Conservation (phyloP, 2,113 vertebrate species). For the Uria aalge region DNA sequence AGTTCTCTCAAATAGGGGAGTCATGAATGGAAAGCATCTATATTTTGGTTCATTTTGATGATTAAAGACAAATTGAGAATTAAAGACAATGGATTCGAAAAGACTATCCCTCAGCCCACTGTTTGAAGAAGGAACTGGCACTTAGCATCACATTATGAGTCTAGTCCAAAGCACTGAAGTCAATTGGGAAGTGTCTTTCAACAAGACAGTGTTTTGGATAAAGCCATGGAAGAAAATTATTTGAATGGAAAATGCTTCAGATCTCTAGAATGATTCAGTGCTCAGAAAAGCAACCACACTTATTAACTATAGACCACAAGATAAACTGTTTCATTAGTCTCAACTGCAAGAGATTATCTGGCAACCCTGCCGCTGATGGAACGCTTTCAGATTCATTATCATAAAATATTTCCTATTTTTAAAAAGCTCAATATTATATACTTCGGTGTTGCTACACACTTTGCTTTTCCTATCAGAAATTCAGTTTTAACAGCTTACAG, state of each 20-base stretch:
- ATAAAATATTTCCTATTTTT: not conserved
- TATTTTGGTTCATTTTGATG: conserved; percentile 32
- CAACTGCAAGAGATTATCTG: conserved; percentile 7
- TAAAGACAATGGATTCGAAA: conserved; percentile 12
- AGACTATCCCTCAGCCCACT: not conserved
- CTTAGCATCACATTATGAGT: not conserved
- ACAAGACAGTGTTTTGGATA: not conserved
- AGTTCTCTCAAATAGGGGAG: not conserved
- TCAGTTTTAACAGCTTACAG: not conserved
- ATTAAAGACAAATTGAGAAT: conserved; percentile 49
- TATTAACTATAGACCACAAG: not conserved
- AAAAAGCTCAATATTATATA: not conserved
- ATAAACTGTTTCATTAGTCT: conserved; percentile 22
- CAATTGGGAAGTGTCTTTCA: not conserved
- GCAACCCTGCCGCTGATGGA: not conserved
- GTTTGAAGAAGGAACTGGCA: not conserved
- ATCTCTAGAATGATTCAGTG: not conserved
- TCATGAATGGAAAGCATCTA: not conserved
- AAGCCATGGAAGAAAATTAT: not conserved
- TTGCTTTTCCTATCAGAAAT: not conserved
- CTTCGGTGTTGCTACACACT: not conserved
- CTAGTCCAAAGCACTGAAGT: not conserved
- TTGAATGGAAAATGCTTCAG: not conserved
- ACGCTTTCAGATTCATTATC: not conserved
- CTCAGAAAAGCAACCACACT: not conserved